phyloP scores from a whole-genome alignment of 1,140 invertebrate species.

The Monochamus saltuarius region DNA sequence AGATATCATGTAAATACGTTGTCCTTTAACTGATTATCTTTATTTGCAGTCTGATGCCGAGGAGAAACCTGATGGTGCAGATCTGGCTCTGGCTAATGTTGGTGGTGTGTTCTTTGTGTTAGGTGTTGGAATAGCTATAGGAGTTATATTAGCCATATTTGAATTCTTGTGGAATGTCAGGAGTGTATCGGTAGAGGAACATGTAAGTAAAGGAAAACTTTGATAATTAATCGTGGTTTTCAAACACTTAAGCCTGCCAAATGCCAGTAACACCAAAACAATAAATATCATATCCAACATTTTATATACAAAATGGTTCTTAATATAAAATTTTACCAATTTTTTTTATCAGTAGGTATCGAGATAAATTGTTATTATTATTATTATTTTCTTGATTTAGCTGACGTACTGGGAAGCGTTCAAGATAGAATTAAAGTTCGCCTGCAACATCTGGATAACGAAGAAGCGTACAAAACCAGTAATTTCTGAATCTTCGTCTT shows the following conservation, averaged over 20 bases:
- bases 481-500: conserved; percentile 26
- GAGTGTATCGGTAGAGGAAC: conserved; percentile 75
- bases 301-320: too few species aligned
- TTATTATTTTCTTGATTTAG: conserved; percentile 49
- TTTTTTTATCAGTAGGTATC: not conserved
- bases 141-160: conserved; percentile 66
- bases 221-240: not conserved
- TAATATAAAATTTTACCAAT: too few species aligned
- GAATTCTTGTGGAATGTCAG: conserved; percentile 84
- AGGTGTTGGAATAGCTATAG: conserved; percentile 65
- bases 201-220: conserved; percentile 57
- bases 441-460: conserved; percentile 62
- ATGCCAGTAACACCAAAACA: too few species aligned
- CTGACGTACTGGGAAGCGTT: conserved; percentile 64
- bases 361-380: too few species aligned
- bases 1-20: too few species aligned
- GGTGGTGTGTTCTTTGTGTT: conserved; percentile 91
- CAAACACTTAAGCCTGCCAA: too few species aligned
- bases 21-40: too few species aligned
- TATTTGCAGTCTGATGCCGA: conserved; percentile 17
- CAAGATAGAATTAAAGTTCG: conserved; percentile 64
- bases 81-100: conserved; percentile 78
- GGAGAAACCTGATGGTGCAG: conserved; percentile 48
- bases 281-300: too few species aligned
- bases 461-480: conserved; percentile 60